Base-by-base conservation (phyloP, 2,888 invertebrate species). In the Phyllotreta striolata region DNA sequence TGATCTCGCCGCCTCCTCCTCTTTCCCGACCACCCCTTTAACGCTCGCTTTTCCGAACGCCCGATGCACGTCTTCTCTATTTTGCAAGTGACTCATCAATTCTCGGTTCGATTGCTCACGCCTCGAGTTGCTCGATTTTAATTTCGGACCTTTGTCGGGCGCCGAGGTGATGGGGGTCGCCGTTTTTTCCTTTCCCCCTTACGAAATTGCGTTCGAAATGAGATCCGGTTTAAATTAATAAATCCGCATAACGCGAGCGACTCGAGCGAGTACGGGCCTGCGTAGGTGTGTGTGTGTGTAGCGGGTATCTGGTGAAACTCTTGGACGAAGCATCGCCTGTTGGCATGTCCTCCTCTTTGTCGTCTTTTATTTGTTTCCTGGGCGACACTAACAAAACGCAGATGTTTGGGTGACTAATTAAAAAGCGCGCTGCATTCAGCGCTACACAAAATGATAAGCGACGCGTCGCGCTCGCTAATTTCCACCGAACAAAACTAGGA, bases 1-100 rank as follows among this genome's bases (percentile, higher is more conserved):
- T 86, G 86, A 86, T 86, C 85, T 86, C 83, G 83, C 86, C 85
- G 85, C 83, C 82, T 83, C 75, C 77, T 64, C 68, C 64, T 49
- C 61, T 63, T 58, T 54, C 63, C 67, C 70, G 69, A 62, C 44
- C 38, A 51, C 49, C n/a, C 51, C 67, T 54, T 66, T 57, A 58
- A 55, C 73, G 64, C 72, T 66, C 73, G 72, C 63, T 43, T 56
- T 67, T 46, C 66, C 60, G 60, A 60, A 72, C 64, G 73, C 66
- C 70, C 61, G 59, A 62, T 72, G 74, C 70, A 70, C 70, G 72
- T 77, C 76, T 75, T 78, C 76, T 78, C 76, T 78, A 80, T 80
- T 80, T 80, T 79, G 80, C 82, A 82, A 82, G 80, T 83, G 84
- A 83, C 83, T 83, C 80, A 80, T 79, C 79, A 79, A 78, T 78